Conservation (phyloP, 2,888 invertebrate genomes). For the Ophraella communa region DNA sequence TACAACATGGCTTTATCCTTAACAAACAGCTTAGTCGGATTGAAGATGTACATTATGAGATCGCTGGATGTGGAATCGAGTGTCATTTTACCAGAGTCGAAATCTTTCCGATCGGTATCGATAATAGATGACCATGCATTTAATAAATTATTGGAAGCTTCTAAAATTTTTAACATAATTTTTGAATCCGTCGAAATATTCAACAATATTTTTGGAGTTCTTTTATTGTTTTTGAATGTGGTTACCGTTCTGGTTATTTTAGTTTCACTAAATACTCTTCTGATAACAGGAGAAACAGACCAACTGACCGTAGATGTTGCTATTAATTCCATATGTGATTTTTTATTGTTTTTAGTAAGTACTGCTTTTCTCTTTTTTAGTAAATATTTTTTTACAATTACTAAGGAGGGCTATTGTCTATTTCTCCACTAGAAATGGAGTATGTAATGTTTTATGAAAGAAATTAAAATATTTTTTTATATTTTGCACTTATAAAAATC, state of each 20-base stretch:
- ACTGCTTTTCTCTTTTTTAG: not conserved
- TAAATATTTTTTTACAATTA: not conserved
- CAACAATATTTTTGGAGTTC: conserved; percentile 29
- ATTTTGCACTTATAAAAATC: too few relatives aligned
- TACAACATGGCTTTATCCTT: conserved; percentile 29
- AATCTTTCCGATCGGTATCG: not conserved
- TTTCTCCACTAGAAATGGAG: too few relatives aligned
- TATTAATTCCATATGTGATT: conserved; percentile 16
- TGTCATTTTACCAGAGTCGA: conserved; percentile 6
- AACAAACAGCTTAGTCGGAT: conserved; percentile 16
- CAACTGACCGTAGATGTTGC: conserved; percentile 28
- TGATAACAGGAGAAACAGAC: conserved; percentile 25
- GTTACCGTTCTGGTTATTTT: conserved; percentile 29
- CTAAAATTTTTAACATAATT: conserved; percentile 30
- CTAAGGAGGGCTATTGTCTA: too few relatives aligned
- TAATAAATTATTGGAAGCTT: conserved; percentile 26
- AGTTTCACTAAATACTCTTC: conserved; percentile 23
- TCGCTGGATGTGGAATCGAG: conserved; percentile 12
- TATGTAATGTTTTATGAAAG: too few relatives aligned
- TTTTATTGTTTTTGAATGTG: conserved; percentile 31
- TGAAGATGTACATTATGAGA: conserved; percentile 19
- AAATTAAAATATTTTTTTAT: too few relatives aligned
- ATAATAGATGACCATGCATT: conserved; percentile 24
- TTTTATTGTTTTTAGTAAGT: conserved; percentile 31
- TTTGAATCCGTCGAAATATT: conserved; percentile 33